Evolutionary conservation across 2,113 vertebrate genomes (phyloP).

Genomic region (Hystrix brachyura): DNA sequence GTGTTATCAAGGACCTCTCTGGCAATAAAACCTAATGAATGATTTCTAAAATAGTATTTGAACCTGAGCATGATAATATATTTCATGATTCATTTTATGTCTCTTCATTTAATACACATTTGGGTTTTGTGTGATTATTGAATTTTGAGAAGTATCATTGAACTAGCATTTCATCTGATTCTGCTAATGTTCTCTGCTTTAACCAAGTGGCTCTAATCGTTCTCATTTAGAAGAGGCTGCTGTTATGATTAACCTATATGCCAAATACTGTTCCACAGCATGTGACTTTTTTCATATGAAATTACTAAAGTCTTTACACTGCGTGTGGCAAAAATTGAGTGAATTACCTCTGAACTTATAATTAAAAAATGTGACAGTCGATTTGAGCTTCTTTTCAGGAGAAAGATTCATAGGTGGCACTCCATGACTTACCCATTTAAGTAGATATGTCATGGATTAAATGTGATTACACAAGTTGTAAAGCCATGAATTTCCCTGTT

Average conservation of each 20-base stretch:
- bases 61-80: background rate
- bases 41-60: constrained; percentile 32
- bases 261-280: background rate
- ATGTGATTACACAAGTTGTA: background rate
- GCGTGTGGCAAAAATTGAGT: background rate
- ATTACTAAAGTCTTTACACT: constrained; percentile 1
- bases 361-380: constrained; percentile 66
- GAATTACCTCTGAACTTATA: constrained; percentile 58
- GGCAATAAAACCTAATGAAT: background rate
- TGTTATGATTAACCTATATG: constrained; percentile 48
- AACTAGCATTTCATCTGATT: background rate
- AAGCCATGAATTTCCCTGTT: background rate
- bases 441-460: background rate
- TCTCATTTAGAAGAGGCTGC: background rate
- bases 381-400: constrained; percentile 49
- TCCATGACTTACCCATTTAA: constrained; percentile 26
- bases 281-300: background rate
- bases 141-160: constrained; percentile 6
- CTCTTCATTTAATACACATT: background rate
- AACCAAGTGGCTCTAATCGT: background rate
- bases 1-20: background rate
- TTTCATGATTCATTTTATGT: constrained; percentile 43
- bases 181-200: background rate
- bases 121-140: background rate
- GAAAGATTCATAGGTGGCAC: background rate